Evolutionary conservation across 2,888 invertebrate species (phyloP).

Genomic region (Aspidiotus destructor): DNA sequence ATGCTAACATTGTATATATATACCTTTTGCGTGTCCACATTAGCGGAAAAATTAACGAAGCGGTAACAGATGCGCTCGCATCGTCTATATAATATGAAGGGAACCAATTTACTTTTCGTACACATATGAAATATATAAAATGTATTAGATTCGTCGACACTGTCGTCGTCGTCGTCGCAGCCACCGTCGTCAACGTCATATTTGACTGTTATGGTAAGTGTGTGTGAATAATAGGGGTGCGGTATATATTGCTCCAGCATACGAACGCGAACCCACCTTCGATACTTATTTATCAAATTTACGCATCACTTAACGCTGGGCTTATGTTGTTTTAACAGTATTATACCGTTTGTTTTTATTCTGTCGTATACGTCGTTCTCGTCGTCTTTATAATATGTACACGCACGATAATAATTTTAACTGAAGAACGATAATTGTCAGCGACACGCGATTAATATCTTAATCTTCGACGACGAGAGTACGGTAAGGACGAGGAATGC

Average conservation of each 20-base stretch:
- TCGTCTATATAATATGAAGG: background rate
- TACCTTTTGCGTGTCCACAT: slow-evolving; percentile 31
- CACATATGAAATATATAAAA: background rate
- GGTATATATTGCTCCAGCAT: slow-evolving; percentile 7
- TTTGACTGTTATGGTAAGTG: slow-evolving; percentile 15
- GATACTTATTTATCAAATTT: slow-evolving; percentile 23
- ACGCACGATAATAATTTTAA: too few species aligned
- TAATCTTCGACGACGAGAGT: too few species aligned
- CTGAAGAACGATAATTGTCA: too few species aligned
- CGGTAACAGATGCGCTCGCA: slow-evolving; percentile 30
- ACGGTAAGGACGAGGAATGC: too few species aligned
- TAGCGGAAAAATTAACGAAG: slow-evolving; percentile 32
- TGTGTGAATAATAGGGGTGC: slow-evolving; percentile 28
- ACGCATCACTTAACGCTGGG: slow-evolving; percentile 28
- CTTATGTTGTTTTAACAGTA: slow-evolving; percentile 9
- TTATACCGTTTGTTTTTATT: background rate
- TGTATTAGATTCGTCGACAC: background rate
- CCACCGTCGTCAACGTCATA: background rate
- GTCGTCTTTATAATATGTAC: background rate
- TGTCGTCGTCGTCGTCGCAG: background rate
- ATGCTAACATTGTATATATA: slow-evolving; percentile 17
- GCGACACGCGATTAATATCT: too few species aligned
- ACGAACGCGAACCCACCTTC: slow-evolving; percentile 16
- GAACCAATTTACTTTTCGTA: slow-evolving; percentile 24
- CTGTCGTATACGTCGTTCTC: background rate